Conservation (phyloP, 92 coral and sea anemone species). For the Phenganax subtilis region DNA sequence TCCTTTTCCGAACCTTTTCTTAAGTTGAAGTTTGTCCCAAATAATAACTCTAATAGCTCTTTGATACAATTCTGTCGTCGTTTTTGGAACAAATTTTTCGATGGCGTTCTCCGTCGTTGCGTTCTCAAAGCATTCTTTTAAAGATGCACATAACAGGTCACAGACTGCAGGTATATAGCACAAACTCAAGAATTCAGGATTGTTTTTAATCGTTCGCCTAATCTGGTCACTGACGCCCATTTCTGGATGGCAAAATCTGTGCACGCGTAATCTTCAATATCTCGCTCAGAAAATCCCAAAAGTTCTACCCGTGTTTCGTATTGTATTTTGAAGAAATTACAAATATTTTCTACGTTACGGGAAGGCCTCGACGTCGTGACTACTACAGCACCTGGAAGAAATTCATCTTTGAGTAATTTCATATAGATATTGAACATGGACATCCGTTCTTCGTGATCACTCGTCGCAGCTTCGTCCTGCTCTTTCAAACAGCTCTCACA, state of each 20-base stretch:
- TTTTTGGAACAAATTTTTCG: slow-evolving; percentile 1
- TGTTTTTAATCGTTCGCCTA: slow-evolving; percentile 39
- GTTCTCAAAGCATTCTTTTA: background rate
- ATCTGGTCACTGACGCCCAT: background rate
- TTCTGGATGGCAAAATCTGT: slow-evolving; percentile 25
- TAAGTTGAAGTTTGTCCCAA: background rate
- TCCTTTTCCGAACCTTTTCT: background rate
- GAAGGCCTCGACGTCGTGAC: slow-evolving; percentile 48
- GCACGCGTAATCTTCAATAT: slow-evolving; percentile 39
- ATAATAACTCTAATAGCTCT: slow-evolving; percentile 6
- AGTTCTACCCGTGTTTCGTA: slow-evolving; percentile 47
- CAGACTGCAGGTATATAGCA: slow-evolving; percentile 58
- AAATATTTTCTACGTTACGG: slow-evolving; percentile 39
- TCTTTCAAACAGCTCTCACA: slow-evolving; percentile 21
- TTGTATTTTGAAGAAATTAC: background rate
- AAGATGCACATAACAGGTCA: slow-evolving; percentile 42
- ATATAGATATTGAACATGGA: slow-evolving; percentile 47
- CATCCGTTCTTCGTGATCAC: slow-evolving; percentile 23
- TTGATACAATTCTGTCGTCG: slow-evolving; percentile 10
- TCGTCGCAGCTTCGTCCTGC: slow-evolving; percentile 16
- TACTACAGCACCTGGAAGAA: slow-evolving; percentile 50
- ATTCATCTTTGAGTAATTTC: slow-evolving; percentile 44
- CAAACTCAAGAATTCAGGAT: slow-evolving; percentile 37
- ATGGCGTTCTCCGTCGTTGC: background rate
- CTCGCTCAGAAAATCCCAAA: slow-evolving; percentile 47